Conservation (phyloP, 2,797 vertebrate genomes). For the Sarcophilus harrisii region DNA sequence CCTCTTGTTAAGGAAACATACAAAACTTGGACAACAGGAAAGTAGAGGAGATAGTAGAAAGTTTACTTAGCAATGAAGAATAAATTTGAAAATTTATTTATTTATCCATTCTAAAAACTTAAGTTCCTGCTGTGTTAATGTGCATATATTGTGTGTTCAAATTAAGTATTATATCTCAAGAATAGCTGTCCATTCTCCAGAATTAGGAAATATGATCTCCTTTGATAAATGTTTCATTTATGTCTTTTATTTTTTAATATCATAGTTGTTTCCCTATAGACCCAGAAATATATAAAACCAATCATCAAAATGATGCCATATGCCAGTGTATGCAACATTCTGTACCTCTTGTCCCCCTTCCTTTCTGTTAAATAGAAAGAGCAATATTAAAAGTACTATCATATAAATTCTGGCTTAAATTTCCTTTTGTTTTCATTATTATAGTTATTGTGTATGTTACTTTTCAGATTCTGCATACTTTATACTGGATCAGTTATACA, state of each 20-base stretch:
- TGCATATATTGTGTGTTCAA: neutral
- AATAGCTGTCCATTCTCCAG: neutral
- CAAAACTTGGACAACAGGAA: constrained; percentile 61
- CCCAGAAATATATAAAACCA: neutral
- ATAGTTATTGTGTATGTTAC: neutral
- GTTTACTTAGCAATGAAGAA: constrained; percentile 64
- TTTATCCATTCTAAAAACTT: neutral
- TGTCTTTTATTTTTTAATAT: neutral
- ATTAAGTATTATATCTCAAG: constrained; percentile 2
- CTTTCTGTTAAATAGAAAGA: neutral
- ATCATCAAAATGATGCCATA: neutral
- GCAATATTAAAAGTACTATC: neutral
- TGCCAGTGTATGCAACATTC: neutral
- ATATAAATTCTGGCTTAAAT: neutral
- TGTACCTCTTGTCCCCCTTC: neutral
- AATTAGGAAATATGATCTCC: neutral
- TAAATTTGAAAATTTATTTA: neutral
- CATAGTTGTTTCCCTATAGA: neutral
- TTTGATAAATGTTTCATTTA: neutral
- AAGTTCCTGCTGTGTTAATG: neutral
- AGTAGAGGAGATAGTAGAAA: constrained; percentile 27
- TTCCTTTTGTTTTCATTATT: neutral
- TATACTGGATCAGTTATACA: neutral
- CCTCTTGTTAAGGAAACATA: constrained; percentile 59
- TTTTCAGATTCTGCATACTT: neutral